Base-by-base conservation (phyloP, 2,113 vertebrate species). In the Leucopsar rothschildi region DNA sequence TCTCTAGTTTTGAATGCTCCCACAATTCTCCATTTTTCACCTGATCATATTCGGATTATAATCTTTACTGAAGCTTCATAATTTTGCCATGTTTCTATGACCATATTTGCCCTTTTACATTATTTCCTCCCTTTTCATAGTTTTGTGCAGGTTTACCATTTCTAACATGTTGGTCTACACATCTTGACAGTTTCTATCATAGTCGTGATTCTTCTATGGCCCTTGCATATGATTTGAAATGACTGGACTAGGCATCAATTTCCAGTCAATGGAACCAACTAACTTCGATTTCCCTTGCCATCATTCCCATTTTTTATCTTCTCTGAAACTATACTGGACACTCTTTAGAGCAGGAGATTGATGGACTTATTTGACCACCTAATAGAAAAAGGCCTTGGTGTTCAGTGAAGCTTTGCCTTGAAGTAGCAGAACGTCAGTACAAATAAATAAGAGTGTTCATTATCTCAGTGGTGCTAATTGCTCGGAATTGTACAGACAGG, bases 361-460 rank as follows among this genome's bases (percentile, higher is more conserved):
- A 94, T 93, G 71, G 55, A 72, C 71, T 52, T 77, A 66, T 95
- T 80, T 90, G 75, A 90, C 24, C 20, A 73, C 13, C 44, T 92
- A 86, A 95, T 88, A 92, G 82, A 57, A 95, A 93, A 90, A 81
- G 75, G 86, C 45, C 47, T 92, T 90, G 40, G 24, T 49, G 42
- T 24, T 92, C 93, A 92, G 22, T 61, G 79, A 86, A 88, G 85
- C 60, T 90, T 93, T 64, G 55, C 75, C 44, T 90, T 78, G 64
- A 52, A 68, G 60, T 64, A 90, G 45, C 72, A 90, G 56, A 78
- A 53, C 1, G 0, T 92, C 88, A 86, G 60, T 81, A 52, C 76
- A 94, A 88, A 96, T 96, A 96, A 93, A 86, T 88, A 92, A 73
- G 64, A 70, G 9, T 96, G 93, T 90, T 96, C 69, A 64, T 90